Percentiles rank a stretch among this genome's conserved stretches.
phyloP scores from a whole-genome alignment of 2,888 invertebrate species.

The Brenthis daphne region DNA sequence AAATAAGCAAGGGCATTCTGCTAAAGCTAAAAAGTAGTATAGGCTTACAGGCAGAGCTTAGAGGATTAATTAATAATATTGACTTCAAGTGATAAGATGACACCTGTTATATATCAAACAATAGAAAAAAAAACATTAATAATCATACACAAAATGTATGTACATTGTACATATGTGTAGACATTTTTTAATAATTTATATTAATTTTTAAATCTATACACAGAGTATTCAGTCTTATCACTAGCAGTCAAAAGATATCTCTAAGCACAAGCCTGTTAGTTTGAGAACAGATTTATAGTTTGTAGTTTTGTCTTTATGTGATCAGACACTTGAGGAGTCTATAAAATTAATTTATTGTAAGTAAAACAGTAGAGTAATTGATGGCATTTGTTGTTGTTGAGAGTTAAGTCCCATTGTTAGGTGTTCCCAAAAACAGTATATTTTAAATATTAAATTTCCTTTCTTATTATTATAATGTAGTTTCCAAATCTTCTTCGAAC shows the following conservation, averaged over 20 bases:
- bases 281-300: constrained; percentile 20
- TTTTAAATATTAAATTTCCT: constrained; percentile 1
- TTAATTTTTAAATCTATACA: not conserved
- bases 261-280: constrained; percentile 58
- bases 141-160: not conserved
- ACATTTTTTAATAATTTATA: not conserved
- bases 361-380: constrained; percentile 26
- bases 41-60: constrained; percentile 75
- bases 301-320: constrained; percentile 35
- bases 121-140: not conserved
- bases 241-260: constrained; percentile 35
- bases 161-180: not conserved
- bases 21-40: constrained; percentile 78
- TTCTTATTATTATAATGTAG: not conserved
- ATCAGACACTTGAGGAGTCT: constrained; percentile 35
- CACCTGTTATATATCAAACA: not conserved
- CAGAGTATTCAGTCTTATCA: not conserved
- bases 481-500: no score
- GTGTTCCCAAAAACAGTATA: constrained; percentile 17
- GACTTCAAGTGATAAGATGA: constrained; percentile 14
- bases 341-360: constrained; percentile 21
- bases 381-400: constrained; percentile 34
- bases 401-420: constrained; percentile 21
- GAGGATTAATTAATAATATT: constrained; percentile 46
- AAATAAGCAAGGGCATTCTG: constrained; percentile 67